A percentile compares a stretch with the other conserved stretches of the same genome.
phyloP scores from a whole-genome alignment of 2,888 invertebrate genomes.

The Tinea semifulvella region DNA sequence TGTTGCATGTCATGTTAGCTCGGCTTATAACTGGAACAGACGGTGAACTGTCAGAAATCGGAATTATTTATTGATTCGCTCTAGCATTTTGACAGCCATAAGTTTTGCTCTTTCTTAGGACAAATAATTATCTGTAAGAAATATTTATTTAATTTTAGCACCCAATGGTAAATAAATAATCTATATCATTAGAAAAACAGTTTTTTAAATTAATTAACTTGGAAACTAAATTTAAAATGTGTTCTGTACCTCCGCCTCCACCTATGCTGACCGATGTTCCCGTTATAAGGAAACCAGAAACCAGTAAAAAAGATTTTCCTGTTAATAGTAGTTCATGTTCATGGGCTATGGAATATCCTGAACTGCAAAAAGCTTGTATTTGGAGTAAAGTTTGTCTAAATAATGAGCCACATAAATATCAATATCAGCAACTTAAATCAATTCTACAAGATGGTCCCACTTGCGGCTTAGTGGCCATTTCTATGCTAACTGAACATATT shows the following conservation, averaged over 20 bases:
- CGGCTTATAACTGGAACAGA: too few relatives aligned
- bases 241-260: conserved; percentile 38
- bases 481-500: conserved; percentile 68
- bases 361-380: conserved; percentile 66
- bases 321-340: background rate
- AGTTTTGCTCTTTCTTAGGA: too few relatives aligned
- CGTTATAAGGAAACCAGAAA: background rate
- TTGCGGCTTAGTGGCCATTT: conserved; percentile 88
- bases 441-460: conserved; percentile 72
- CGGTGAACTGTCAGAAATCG: too few relatives aligned
- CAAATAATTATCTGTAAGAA: too few relatives aligned
- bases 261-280: conserved; percentile 30
- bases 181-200: too few relatives aligned
- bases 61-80: too few relatives aligned
- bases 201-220: background rate
- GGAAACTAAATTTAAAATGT: conserved; percentile 31
- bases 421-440: conserved; percentile 45
- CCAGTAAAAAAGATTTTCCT: background rate
- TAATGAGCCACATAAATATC: conserved; percentile 53
- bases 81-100: too few relatives aligned
- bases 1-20: too few relatives aligned
- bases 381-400: conserved; percentile 60
- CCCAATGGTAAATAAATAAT: too few relatives aligned
- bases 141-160: too few relatives aligned
- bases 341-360: conserved; percentile 67